Base-by-base conservation (phyloP, 2,113 vertebrate genomes). In the Myotis brandtii region DNA sequence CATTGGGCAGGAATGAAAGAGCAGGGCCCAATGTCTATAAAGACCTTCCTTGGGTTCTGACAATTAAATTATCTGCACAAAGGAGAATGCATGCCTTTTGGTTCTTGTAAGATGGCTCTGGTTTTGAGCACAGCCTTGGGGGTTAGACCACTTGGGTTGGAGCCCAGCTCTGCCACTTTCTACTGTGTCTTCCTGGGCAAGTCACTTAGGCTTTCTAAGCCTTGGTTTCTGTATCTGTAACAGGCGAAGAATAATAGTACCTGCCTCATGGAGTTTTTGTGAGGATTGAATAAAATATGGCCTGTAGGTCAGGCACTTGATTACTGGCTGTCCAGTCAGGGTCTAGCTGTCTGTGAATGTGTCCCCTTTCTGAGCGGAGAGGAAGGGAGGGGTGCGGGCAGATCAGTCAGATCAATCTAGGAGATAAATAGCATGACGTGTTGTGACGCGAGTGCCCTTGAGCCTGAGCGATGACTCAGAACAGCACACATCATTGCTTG, bases 381-480 rank as follows among this genome's bases (percentile, higher is more conserved):
- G 17, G 62, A 37, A 79, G 20, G 73, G 34, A 76, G 10, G 67
- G 80, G 54, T 66, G 6, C 34, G 16, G 56, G 75, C 16, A 18
- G 76, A 75, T 79, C 88, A 50, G 62, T 82, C 52, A 21, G 32
- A 50, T 93, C 64, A 20, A 0, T 73, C 59, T 17, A 40, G 17
- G 20, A 23, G 59, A 80, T 86, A 79, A 67, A 30, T 79, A 66
- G 76, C 34, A 59, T 34, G 72, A 48, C 32, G 9, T 37, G 80
- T 18, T 18, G 79, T 32, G 83, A 86, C 62, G 82, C 37, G 43
- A 27, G 46, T 23, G 79, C n/a, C 84, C 87, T 93, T 52, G 30
- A 77, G 40, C 70, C 80, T 75, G 84, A 77, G 14, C 67, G n/a
- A 50, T 88, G 81, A 59, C 94, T 90, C 80, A 48, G 48, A 64